Evolutionary conservation across 2,888 invertebrate species (phyloP), one percentile per base, ranked within the genome.

Genomic region (Trilocha varians): DNA sequence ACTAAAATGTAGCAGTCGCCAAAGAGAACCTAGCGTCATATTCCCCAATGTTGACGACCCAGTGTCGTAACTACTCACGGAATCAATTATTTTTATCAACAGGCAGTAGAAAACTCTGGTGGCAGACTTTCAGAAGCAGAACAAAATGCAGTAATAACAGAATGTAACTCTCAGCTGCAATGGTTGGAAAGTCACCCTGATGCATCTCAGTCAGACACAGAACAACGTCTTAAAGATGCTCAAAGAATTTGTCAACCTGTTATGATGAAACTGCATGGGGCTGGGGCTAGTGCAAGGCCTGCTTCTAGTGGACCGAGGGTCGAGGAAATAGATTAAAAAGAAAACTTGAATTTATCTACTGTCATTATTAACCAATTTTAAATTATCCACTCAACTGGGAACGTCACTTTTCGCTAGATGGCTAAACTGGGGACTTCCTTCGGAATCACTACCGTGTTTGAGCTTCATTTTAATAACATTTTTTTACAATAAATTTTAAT

Each of bases 111-210:
- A 56, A 90, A 90, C 50, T 89, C 88, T 0, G 91, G 90, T 34
- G 89, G 88, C 32, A 90, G 91, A 60, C 78, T 97, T 3, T 87
- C 89, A 16, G 90, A 91, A 0, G 78, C 82, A 0, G 97, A 97
- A 63, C 92, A 92, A 59, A 88, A 89, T 38, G 69, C 83, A 11
- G 92, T 94, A 0, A 69, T 87, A 5, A 88, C 88, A 13, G 92
- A 92, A 64, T 93, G 93, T 62, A 82, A 88, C 15, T 89, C 90
- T 11, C 90, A 92, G 43, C 84, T 95, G 43, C 78, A 87, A 9
- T 97, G 96, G 96, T 76, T 97, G 32, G 97, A 97, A 55, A 74
- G 80, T 15, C 95, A 96, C 65, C 88, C 90, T 1, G 78, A 94
- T 36, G 96, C 95, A 5, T 91, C 92, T 40, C 91, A 91, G 56